A percentile compares a stretch with the other conserved stretches of the same genome.
Conservation (phyloP, 2,797 vertebrate species). For the Gobio occitaniae region DNA sequence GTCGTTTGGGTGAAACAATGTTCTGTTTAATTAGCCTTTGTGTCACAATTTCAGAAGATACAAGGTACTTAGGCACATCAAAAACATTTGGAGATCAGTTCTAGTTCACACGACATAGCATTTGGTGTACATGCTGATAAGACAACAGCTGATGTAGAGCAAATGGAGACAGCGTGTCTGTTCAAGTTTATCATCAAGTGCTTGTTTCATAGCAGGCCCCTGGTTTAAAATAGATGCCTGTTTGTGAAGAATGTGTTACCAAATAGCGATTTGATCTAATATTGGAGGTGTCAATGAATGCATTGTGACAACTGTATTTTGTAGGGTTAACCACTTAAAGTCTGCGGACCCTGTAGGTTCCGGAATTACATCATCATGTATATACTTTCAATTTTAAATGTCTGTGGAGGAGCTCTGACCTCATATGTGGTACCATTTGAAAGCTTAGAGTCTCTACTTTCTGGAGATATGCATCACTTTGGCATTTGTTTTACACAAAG, state of each 20-base stretch:
- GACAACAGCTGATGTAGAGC: slow-evolving; percentile 11
- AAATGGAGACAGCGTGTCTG: not conserved
- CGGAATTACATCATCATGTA: too few species aligned
- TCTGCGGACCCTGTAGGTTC: too few species aligned
- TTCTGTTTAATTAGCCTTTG: slow-evolving; percentile 13
- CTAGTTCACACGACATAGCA: not conserved
- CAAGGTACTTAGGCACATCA: not conserved
- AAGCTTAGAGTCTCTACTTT: too few species aligned
- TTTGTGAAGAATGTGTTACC: slow-evolving; percentile 13
- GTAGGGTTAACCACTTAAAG: not conserved
- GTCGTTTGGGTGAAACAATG: not conserved
- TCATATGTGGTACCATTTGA: too few species aligned
- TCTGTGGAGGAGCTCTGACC: too few species aligned
- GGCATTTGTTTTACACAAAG: too few species aligned
- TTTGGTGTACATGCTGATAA: slow-evolving; percentile 14
- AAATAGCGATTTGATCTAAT: slow-evolving; percentile 8
- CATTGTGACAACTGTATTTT: slow-evolving; percentile 1
- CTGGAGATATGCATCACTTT: too few species aligned
- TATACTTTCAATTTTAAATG: too few species aligned
- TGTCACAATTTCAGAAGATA: not conserved
- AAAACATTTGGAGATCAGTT: slow-evolving; percentile 20
- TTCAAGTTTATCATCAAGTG: slow-evolving; percentile 14
- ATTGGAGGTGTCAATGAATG: slow-evolving; percentile 9
- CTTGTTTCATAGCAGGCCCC: not conserved
- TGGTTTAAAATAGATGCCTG: slow-evolving; percentile 18